These are phyloP conservation scores for Helogale parvula DNA, from an alignment of 2,113 vertebrate species.

Conservation along the genomic window DNA sequence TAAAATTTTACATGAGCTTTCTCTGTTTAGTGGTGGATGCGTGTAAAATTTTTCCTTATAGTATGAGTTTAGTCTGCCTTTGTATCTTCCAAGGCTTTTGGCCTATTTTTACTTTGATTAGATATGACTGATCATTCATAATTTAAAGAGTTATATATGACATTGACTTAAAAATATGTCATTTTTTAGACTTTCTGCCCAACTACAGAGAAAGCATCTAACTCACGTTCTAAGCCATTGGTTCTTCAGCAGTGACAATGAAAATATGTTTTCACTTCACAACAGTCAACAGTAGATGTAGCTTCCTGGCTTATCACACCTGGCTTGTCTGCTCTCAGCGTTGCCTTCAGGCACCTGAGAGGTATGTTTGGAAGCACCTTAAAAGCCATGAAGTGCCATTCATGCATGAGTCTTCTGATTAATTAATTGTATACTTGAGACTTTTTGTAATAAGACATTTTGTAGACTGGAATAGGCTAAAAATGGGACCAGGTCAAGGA, in stretches of 20 bases:
- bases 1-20: neutral
- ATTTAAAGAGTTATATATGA: neutral
- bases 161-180: neutral
- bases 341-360: neutral
- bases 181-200: neutral
- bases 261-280: neutral
- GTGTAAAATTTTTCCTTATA: neutral
- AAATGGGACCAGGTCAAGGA: neutral
- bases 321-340: neutral
- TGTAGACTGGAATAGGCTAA: neutral
- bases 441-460: neutral
- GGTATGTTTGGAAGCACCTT: neutral
- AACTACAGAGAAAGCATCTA: neutral
- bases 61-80: neutral
- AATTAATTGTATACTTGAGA: conserved; percentile 6
- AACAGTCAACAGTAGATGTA: neutral
- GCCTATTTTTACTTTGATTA: neutral
- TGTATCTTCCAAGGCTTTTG: neutral
- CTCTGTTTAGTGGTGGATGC: neutral
- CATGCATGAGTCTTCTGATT: neutral
- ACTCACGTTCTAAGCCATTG: neutral
- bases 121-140: neutral
- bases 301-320: neutral
- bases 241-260: neutral
- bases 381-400: neutral